Conservation (phyloP, 2,113 vertebrate genomes). For the Thalassarche chlororhynchos region DNA sequence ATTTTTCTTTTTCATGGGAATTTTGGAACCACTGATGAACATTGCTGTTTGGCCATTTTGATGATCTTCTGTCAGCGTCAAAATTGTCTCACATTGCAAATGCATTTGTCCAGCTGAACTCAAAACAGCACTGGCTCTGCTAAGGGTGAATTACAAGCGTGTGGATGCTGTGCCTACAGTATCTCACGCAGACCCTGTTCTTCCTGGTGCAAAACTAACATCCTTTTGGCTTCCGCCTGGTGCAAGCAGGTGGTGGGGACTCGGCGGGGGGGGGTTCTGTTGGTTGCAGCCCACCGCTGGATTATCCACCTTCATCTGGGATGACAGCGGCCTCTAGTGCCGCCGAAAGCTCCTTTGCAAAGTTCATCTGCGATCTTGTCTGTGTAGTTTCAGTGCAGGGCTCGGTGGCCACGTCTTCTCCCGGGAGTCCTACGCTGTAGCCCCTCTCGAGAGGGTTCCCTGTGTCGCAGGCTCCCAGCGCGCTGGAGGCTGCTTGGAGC, state of each 20-base stretch:
- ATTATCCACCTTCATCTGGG: background rate
- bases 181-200: background rate
- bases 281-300: background rate
- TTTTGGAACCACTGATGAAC: background rate
- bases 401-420: background rate
- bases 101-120: background rate
- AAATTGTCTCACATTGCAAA: background rate
- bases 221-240: too few relatives aligned
- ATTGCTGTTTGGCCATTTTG: accelerated
- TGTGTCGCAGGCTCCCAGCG: background rate
- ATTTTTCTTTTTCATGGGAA: background rate
- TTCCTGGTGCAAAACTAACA: background rate
- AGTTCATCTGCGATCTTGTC: background rate
- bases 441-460: background rate
- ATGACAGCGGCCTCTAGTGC: conserved; percentile 40
- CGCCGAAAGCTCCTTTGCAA: background rate
- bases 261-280: too few relatives aligned
- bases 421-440: accelerated
- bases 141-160: accelerated
- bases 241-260: too few relatives aligned
- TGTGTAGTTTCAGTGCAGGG: background rate
- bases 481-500: background rate
- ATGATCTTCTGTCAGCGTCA: background rate
- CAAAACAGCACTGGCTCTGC: background rate
- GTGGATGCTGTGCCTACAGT: background rate